These are phyloP conservation scores for Daubentonia madagascariensis DNA, from an alignment of 2,113 vertebrate genomes.

Conservation along the genomic window DNA sequence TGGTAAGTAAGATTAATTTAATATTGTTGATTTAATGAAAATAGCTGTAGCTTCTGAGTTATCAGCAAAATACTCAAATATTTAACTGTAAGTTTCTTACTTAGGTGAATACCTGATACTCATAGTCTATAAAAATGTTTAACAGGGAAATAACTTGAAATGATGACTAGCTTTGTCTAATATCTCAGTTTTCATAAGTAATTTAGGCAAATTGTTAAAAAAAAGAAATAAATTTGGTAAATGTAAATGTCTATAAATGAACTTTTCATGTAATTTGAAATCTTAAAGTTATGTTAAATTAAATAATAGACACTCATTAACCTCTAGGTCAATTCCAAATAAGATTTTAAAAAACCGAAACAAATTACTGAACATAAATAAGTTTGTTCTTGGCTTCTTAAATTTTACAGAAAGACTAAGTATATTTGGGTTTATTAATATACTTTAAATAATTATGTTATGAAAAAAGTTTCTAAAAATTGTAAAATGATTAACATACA, in stretches of 20 bases:
- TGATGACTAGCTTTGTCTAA: no score
- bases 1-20: not conserved
- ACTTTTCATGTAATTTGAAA: not conserved
- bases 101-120: not conserved
- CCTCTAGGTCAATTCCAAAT: not conserved
- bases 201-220: no score
- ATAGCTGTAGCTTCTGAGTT: not conserved
- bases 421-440: no score
- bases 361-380: no score
- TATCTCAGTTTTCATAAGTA: no score
- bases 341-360: not conserved
- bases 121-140: not conserved
- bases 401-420: no score
- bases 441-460: no score
- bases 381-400: no score
- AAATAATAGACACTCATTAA: not conserved
- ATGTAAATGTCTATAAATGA: no score
- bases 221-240: no score
- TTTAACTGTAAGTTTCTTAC: not conserved
- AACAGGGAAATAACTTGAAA: not conserved
- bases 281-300: not conserved
- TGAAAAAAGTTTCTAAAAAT: no score
- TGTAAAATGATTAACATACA: no score
- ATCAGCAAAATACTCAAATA: not conserved
- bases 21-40: not conserved